These are phyloP conservation scores for Saiga tatarica DNA, from an alignment of 2,113 vertebrate species.

Conservation along the genomic window DNA sequence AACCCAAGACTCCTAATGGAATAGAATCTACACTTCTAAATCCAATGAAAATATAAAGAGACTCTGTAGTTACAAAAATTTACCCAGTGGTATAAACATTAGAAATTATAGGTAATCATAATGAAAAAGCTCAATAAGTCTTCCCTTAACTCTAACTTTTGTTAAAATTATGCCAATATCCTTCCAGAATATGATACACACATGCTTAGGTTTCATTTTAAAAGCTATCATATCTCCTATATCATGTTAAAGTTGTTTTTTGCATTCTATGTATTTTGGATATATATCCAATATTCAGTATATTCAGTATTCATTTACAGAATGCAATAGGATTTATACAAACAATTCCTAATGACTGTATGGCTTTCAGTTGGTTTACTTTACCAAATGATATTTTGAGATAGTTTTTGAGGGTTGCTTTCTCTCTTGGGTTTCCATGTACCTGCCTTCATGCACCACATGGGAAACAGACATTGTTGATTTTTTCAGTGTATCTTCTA, in stretches of 20 bases:
- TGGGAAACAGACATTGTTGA: neutral
- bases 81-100: neutral
- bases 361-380: neutral
- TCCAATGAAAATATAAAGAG: neutral
- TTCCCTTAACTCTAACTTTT: neutral
- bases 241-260: neutral
- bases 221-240: neutral
- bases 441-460: rapidly evolving
- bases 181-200: neutral
- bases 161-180: neutral
- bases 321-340: neutral
- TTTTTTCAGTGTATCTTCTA: neutral
- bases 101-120: neutral
- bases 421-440: neutral
- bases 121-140: neutral
- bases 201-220: neutral
- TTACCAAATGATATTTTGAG: neutral
- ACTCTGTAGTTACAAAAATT: neutral
- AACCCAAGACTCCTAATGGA: neutral
- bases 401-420: neutral
- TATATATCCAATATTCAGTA: neutral
- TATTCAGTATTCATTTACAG: neutral
- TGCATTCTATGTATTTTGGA: neutral
- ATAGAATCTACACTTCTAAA: neutral
- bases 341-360: neutral